These are phyloP conservation scores for Numenius arquata DNA, from an alignment of 2,113 vertebrate species.

Conservation along the genomic window DNA sequence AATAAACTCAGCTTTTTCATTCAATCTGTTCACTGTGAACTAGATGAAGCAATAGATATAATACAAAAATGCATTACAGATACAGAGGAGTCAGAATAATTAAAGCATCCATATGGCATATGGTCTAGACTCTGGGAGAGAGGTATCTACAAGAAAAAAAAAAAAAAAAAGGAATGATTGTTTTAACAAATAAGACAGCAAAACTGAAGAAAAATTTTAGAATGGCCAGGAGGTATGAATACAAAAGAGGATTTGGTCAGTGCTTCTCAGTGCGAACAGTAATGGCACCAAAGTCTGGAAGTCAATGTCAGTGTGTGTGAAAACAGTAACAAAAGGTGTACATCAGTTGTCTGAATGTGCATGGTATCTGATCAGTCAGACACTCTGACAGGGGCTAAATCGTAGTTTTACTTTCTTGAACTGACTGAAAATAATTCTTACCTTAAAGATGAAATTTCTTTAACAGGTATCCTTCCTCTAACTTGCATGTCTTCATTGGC, in stretches of 20 bases:
- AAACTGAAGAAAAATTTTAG: background rate
- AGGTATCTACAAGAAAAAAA: background rate
- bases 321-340: background rate
- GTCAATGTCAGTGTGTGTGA: background rate
- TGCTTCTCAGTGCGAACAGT: background rate
- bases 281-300: background rate
- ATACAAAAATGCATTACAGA: background rate
- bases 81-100: background rate
- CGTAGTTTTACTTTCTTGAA: background rate
- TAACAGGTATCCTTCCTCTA: background rate
- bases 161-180: background rate
- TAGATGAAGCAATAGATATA: background rate
- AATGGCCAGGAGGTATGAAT: background rate
- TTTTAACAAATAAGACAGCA: background rate
- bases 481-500: background rate
- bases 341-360: background rate
- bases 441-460: background rate
- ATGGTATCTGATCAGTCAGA: fast-evolving
- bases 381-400: background rate
- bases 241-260: background rate
- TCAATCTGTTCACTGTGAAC: background rate
- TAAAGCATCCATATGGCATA: background rate
- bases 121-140: background rate
- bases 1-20: background rate
- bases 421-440: background rate